Evolutionary conservation across 2,797 vertebrate genomes (phyloP).

Genomic region (Garrulus glandarius): DNA sequence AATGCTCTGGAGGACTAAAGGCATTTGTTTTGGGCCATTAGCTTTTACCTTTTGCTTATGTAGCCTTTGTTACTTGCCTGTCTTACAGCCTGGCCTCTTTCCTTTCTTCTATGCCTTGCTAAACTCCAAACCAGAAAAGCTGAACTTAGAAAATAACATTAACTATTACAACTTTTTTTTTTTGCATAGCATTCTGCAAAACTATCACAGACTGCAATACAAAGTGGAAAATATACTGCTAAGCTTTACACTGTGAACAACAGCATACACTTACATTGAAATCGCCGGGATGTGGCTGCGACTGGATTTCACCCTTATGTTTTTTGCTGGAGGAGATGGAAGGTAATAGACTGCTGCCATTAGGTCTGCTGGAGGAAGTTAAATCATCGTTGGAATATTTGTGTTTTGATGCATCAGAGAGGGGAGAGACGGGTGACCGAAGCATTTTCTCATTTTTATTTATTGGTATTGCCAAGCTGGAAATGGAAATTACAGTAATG

Average conservation of each 20-base stretch:
- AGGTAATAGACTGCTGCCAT: constrained; percentile 66
- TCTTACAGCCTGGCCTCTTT: not conserved
- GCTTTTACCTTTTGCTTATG: constrained; percentile 6
- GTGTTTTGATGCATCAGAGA: constrained; percentile 81
- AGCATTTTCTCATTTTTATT: constrained; percentile 87
- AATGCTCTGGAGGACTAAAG: not conserved
- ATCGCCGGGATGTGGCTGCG: constrained; percentile 70
- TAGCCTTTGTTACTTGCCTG: not conserved
- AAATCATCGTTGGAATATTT: constrained; percentile 78
- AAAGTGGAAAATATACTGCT: not conserved
- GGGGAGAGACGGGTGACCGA: constrained; percentile 83
- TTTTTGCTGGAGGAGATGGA: constrained; percentile 78
- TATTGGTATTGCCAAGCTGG: constrained; percentile 80
- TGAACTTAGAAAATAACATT: not conserved
- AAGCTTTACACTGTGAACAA: not conserved
- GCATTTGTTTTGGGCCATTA: not conserved
- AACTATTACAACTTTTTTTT: not conserved
- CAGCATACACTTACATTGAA: constrained; percentile 67
- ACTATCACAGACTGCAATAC: not conserved
- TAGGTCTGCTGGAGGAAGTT: constrained; percentile 73
- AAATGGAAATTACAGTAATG: constrained; percentile 74
- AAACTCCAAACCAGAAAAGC: not conserved
- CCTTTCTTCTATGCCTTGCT: not conserved
- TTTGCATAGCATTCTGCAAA: not conserved
- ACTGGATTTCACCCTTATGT: constrained; percentile 76